Evolutionary conservation across 1,140 invertebrate species (phyloP), one percentile per base, ranked within the genome.

Genomic region (Drosophila murphyi): DNA sequence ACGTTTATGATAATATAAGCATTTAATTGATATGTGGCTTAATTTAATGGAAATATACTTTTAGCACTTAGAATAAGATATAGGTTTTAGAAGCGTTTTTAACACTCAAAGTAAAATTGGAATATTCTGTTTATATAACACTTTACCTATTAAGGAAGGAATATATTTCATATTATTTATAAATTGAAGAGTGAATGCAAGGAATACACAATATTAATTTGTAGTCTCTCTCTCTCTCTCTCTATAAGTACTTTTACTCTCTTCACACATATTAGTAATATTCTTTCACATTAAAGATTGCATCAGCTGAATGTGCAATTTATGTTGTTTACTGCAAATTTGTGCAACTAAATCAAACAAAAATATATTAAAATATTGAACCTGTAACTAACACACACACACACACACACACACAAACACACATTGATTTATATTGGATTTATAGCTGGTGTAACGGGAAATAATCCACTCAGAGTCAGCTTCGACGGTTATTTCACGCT

Each of bases 401-500:
- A 5, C 34, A 34, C 20, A 34, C 8, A n/a, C 8, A 5, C 39
- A 10, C 7, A 41, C 39, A 55, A 34, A 55, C 34, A 29, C 54
- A 39, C 54, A 35, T 67, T 45, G 32, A 45, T 63, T 35, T 71
- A 20, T 20, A 20, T 1, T 0, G 35, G 48, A 51, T 50, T 52
- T 61, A 39, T 28, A 10, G 31, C 56, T 45, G 31, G 5, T 5
- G n/a, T 2, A 39, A 29, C 43, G 20, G 3, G 34, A 39, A 31
- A 50, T 62, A 71, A 75, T 57, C 67, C 67, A 75, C 59, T 71
- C 68, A 62, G 51, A 39, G 37, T 43, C 65, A 69, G 52, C 62
- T 45, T 20, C 52, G 56, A 54, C 34, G 34, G 8, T 12, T 54
- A 56, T 79, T 72, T 72, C 52, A 79, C 73, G 76, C 76, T 76